Base-by-base conservation (phyloP, 1,140 invertebrate genomes). In the Aphelinus atriplicis region DNA sequence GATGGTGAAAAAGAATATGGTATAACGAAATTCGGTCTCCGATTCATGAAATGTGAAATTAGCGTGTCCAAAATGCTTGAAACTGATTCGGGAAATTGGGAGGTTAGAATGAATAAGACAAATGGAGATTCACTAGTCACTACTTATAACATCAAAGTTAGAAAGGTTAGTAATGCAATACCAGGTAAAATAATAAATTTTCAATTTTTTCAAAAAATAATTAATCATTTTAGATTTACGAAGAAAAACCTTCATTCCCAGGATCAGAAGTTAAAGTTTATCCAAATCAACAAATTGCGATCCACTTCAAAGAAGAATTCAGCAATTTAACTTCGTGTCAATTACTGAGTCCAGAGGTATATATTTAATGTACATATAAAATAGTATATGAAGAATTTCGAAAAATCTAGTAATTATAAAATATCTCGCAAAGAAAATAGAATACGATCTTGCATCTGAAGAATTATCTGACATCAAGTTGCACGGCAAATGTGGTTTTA, bases 311-410 rank as follows among this genome's bases (percentile, higher is more conserved):
- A 43, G 65, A 74, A 10, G 42, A 62, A 46, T 74, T 74, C 6
- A 3, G 5, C 26, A 48, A 74, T 43, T 62, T 74, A 42, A 1
- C 5, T 7, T 48, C 64, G 1, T 75, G 73, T n/a, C 70, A 58
- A n/a, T 48, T 75, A n/a, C 45, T 75, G 7, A 64, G 45, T 47
- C 67, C 67, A 43, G 6, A 56, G 50, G 73, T 75, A 75, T 69
- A 1, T 3, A 62, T 62, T 64, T 3, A 7, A 63, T 48, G 10
- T 63, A 0, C 48, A 9, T 3, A 46, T 47, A 62, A 10, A 2
- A n/a, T 48, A 4, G 26, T 26, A 26, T 26, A 26, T 26, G 26
- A 26, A 26, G 26, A 26, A 26, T 26, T 26, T 26, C 26, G 26
- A 26, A 26, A 26, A 26, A 26, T 26, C 26, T 26, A 26, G 26